Percentiles rank a stretch among this genome's conserved stretches.
Conservation (phyloP, 2,113 vertebrate genomes). For the Melanerpes formicivorus region DNA sequence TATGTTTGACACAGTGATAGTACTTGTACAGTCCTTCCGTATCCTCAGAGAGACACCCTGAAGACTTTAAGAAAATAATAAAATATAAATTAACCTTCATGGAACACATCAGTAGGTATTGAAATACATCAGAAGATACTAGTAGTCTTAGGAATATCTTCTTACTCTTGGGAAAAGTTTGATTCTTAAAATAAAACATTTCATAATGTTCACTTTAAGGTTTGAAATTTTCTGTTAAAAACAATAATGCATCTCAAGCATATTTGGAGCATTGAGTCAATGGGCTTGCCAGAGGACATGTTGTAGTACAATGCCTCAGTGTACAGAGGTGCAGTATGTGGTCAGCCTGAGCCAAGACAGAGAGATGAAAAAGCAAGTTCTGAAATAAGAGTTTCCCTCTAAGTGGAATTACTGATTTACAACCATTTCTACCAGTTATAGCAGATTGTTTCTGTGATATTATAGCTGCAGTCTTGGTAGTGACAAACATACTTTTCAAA, state of each 20-base stretch:
- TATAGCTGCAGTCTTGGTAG: background rate
- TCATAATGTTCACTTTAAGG: background rate
- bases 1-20: constrained; percentile 18
- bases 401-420: background rate
- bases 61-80: background rate
- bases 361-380: background rate
- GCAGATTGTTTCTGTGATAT: background rate
- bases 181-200: background rate
- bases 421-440: background rate
- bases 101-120: background rate
- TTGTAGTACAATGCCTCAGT: background rate
- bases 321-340: background rate
- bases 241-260: background rate
- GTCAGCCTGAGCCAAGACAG: background rate
- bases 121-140: background rate
- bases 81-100: background rate
- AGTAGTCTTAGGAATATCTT: background rate
- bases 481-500: background rate
- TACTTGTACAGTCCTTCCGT: background rate
- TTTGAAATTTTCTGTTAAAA: background rate
- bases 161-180: background rate
- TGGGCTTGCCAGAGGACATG: background rate
- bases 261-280: background rate
- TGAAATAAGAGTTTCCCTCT: background rate
- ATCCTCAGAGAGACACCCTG: background rate